Conservation (phyloP, 2,797 vertebrate genomes). For the Oryzias dopingdopingensis region DNA sequence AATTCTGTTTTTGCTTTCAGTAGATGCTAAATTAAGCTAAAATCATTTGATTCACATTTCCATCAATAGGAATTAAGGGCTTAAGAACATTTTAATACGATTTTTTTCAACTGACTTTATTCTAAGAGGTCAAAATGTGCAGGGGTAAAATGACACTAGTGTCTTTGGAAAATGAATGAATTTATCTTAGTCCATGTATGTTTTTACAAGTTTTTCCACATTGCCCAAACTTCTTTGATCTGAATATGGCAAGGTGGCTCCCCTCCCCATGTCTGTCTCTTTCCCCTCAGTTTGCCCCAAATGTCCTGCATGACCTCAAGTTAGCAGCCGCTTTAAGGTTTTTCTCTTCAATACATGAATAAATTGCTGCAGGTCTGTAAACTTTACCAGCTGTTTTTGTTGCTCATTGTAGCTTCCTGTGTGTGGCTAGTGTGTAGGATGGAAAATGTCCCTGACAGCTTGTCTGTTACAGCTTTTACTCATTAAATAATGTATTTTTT, state of each 20-base stretch:
- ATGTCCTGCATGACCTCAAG: slow-evolving; percentile 50
- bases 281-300: slow-evolving; percentile 19
- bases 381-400: slow-evolving; percentile 69
- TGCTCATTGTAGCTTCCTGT: slow-evolving; percentile 66
- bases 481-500: slow-evolving; percentile 63
- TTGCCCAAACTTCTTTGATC: slow-evolving; percentile 52
- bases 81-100: no score
- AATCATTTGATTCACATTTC: no score
- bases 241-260: slow-evolving; percentile 52
- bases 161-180: no score
- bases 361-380: slow-evolving; percentile 64
- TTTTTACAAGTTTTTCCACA: slow-evolving; percentile 60
- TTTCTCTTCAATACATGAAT: slow-evolving; percentile 51
- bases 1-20: no score
- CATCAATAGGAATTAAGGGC: no score
- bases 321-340: slow-evolving; percentile 64
- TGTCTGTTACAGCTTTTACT: slow-evolving; percentile 61
- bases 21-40: no score
- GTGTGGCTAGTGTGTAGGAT: slow-evolving; percentile 55
- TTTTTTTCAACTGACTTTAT: no score
- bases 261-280: slow-evolving; percentile 40
- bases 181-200: slow-evolving; percentile 47
- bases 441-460: slow-evolving; percentile 67
- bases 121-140: no score
- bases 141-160: no score